Conservation (phyloP, 2,113 vertebrate species). For the Corythornis madagascariensis region DNA sequence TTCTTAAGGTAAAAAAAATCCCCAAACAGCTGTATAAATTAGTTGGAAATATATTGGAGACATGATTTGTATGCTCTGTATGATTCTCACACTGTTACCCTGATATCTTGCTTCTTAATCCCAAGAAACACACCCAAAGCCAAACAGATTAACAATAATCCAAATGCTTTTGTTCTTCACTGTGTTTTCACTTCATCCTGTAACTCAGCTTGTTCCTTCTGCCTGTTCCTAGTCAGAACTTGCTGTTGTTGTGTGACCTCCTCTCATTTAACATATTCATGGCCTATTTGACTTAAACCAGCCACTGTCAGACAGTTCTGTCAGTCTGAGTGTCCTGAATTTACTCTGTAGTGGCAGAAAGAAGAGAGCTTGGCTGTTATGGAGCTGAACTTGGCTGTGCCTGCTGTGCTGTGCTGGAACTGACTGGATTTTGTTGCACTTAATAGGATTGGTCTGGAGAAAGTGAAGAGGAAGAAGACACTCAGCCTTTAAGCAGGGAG, state of each 20-base stretch:
- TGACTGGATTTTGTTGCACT: not conserved
- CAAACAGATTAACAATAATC: not conserved
- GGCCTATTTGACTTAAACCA: not conserved
- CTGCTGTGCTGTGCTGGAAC: not conserved
- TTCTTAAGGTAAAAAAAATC: not conserved
- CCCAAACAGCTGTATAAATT: not conserved
- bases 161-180: not conserved
- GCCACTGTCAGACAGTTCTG: not conserved
- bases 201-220: not conserved
- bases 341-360: not conserved
- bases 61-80: not conserved
- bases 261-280: not conserved
- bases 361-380: not conserved
- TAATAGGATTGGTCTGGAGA: slow-evolving; percentile 92
- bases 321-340: not conserved
- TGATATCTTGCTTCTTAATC: not conserved
- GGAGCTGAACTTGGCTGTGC: not conserved
- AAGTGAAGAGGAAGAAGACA: slow-evolving; percentile 89
- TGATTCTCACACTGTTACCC: not conserved
- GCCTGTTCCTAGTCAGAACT: not conserved
- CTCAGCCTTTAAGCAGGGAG: slow-evolving; percentile 90
- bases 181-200: not conserved
- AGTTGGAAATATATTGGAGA: not conserved
- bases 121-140: not conserved
- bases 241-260: not conserved